Evolutionary conservation across 2,113 vertebrate genomes (phyloP), one percentile per base, ranked within the genome.

Genomic region (Phaethornis superciliosus): DNA sequence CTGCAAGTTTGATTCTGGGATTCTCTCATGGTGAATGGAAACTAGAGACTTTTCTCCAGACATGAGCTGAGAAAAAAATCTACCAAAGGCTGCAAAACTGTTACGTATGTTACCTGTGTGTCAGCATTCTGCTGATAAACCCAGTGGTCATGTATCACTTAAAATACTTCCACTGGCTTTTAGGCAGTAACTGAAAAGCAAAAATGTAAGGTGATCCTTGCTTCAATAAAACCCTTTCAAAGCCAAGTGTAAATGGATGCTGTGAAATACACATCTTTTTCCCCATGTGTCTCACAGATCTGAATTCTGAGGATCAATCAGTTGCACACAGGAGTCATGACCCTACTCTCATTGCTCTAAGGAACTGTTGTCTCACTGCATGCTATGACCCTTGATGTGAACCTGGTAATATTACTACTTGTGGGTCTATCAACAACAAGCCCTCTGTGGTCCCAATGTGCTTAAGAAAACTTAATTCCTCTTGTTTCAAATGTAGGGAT

Each of bases 331-430:
- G 81, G 86, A 94, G 90, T 70, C 82, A 18, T 75, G 96, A 91
- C 92, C 89, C 65, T 65, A n/a, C 64, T 90, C 77, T 78, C 65
- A 74, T 65, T 95, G 81, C 92, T 92, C 82, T 88, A 78, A 83
- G 89, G 91, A 96, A 90, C 76, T 83, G 90, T 83, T 88, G 83
- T 97, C 89, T 95, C 86, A 80, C 89, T 90, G 69, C 56, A 72
- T 60, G 82, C 76, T 88, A 23, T 87, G 95, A 95, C 93, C 93
- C 40, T 79, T 55, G 23, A 56, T 87, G 81, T 95, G 86, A 96
- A 96, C 91, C 71, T 94, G 70, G 37, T 92, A 91, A 90, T 91
- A 58, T 96, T 95, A 88, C 64, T 93, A 90, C 95, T 85, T 80
- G 90, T 49, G 76, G 86, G 88, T 94, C 81, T 89, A 85, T 85